Base-by-base conservation (phyloP, 2,888 invertebrate species). In the Toxonevra muliebris region DNA sequence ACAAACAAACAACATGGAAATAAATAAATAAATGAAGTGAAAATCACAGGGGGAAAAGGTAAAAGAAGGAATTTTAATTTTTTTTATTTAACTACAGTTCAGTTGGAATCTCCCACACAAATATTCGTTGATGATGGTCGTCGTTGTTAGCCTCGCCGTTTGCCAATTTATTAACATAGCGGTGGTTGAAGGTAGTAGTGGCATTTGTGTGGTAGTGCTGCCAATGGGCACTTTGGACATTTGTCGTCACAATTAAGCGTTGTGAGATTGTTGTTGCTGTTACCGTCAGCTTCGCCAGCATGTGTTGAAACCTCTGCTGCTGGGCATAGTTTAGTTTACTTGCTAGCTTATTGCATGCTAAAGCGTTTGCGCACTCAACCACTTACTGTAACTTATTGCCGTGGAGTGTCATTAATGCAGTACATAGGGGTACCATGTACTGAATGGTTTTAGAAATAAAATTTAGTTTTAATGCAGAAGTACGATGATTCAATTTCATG, bases 191-290 rank as follows among this genome's bases (percentile, higher is more conserved):
- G 42, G 50, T 58, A 43, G 65, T 48, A 59, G 65, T 58, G 52
- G 59, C 41, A 40, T 58, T 30, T 30, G 30, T 30, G 30, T 30
- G 30, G 30, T 30, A 30, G 30, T 30, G 30, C 30, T 30, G n/a
- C 43, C n/a, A 17, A 17, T 15, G 45, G 60, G 19, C 60, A 60
- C 20, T 60, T 68, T 64, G 52, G 57, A 68, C 64, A 52, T 50
- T 68, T 68, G 64, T 63, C 68, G 61, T 50, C 68, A 68, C 65
- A 69, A 65, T 65, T 65, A 69, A 64, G 58, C 65, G 43, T 52
- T 42, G 30, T 30, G 30, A 30, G 30, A 30, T 30, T 30, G 30
- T 30, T 30, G 30, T 30, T 30, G 30, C 30, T 30, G 30, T 30
- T 30, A 30, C 7, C 30, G 30, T 30, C 30, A 30, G n/a, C 19